Conservation (phyloP, 2,113 vertebrate species). For the Oryctolagus cuniculus region mOryCun1.1 NC_091442.1:22617001-22617500, state of each 20-base stretch:
- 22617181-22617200: not conserved
- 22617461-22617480: not conserved
- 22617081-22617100: not conserved
- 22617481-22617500: not conserved
- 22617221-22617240: not conserved
- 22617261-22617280: slow-evolving; percentile 92
- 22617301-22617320: slow-evolving; percentile 96
- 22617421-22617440: not conserved
- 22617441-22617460: not conserved
- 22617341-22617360: slow-evolving; percentile 91
- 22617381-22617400: slow-evolving; percentile 97
- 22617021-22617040: no score
- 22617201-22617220: not conserved
- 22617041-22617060: no score
- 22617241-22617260: not conserved
- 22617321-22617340: slow-evolving; percentile 91
- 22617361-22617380: slow-evolving; percentile 97
- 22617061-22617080: no score
- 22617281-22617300: slow-evolving; percentile 95
- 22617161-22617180: no score
- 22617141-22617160: not conserved
- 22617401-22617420: slow-evolving; percentile 21
- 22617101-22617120: not conserved
- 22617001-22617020: no score
- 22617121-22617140: slow-evolving; percentile 23